phyloP scores from a whole-genome alignment of 2,113 vertebrate genomes.

The Grantiella picta region DNA sequence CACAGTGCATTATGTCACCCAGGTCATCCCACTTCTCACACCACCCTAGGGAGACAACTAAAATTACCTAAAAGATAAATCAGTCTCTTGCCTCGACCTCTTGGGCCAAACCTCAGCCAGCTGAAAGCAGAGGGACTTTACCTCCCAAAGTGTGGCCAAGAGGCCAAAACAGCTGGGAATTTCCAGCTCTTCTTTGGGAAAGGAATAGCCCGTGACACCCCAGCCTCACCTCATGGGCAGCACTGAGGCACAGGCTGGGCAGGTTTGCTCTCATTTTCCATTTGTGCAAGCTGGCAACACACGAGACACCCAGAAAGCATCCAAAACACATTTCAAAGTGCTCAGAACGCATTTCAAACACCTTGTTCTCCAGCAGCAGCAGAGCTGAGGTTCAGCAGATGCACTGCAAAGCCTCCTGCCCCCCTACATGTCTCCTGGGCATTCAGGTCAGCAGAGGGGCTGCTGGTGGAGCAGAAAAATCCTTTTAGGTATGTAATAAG shows the following conservation, averaged over 20 bases:
- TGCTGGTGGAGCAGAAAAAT: not conserved
- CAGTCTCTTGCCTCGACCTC: not conserved
- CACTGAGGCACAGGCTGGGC: rapidly evolving
- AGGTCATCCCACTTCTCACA: rapidly evolving
- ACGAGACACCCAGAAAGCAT: not conserved
- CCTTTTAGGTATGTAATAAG: not conserved
- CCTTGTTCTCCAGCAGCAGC: not conserved
- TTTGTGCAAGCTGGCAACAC: not conserved
- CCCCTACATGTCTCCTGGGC: not conserved
- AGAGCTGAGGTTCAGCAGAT: not conserved
- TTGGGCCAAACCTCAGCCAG: not conserved
- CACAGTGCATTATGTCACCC: rapidly evolving
- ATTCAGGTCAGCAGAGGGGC: not conserved
- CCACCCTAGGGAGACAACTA: rapidly evolving
- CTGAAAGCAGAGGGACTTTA: not conserved
- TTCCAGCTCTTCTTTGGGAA: not conserved
- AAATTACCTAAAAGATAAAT: rapidly evolving
- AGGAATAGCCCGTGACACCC: rapidly evolving
- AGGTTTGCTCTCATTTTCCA: not conserved
- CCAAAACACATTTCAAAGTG: not conserved
- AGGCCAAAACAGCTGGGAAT: not conserved
- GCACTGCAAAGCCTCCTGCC: not conserved
- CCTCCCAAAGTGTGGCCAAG: not conserved
- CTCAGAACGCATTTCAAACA: not conserved
- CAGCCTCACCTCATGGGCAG: rapidly evolving